Conservation (phyloP, 2,888 invertebrate species). For the Dryadula phaetusa region DNA sequence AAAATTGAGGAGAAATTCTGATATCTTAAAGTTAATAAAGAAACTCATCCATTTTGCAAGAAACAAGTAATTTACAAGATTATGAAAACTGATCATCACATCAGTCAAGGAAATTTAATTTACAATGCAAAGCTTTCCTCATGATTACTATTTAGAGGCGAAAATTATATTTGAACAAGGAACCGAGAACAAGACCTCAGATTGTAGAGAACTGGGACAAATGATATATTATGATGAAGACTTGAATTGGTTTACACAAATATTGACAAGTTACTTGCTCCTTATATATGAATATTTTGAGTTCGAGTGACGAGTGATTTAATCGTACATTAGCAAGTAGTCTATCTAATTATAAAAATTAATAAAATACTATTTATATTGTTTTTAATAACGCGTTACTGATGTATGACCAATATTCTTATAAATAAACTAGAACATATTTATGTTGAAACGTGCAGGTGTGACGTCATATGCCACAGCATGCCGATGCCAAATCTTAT, state of each 20-base stretch:
- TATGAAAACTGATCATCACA: constrained; percentile 18
- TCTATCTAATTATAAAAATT: too few relatives aligned
- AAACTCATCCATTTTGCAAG: constrained; percentile 18
- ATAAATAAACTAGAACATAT: too few relatives aligned
- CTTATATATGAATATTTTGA: neutral
- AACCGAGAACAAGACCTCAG: neutral
- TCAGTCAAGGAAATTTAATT: constrained; percentile 21
- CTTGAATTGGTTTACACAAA: neutral
- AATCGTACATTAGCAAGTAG: too few relatives aligned
- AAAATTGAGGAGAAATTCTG: neutral
- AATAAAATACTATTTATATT: too few relatives aligned
- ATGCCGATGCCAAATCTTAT: neutral
- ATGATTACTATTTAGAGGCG: constrained; percentile 7
- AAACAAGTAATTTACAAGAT: constrained; percentile 14
- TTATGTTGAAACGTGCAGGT: neutral
- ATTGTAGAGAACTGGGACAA: neutral
- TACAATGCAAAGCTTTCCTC: constrained; percentile 8
- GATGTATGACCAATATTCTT: too few relatives aligned
- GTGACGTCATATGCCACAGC: neutral
- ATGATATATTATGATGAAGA: neutral
- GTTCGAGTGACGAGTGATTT: too few relatives aligned
- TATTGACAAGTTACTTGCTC: too few relatives aligned
- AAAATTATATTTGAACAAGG: neutral
- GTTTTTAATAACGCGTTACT: too few relatives aligned
- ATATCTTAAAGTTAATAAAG: constrained; percentile 13